phyloP scores from a whole-genome alignment of 1,140 invertebrate genomes.

The Subanguina moxae region DNA sequence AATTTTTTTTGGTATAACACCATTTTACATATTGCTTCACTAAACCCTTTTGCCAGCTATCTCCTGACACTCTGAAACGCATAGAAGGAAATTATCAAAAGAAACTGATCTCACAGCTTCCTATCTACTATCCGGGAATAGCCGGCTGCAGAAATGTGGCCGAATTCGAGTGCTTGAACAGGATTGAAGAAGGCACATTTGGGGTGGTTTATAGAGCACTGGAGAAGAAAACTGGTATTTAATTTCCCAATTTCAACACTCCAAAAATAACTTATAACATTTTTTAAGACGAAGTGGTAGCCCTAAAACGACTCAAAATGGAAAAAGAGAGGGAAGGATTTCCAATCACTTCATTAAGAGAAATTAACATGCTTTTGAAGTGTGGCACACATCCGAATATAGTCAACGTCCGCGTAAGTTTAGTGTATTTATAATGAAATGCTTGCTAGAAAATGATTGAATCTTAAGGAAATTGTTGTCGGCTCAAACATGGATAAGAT shows the following conservation, averaged over 20 bases:
- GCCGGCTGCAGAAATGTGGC: constrained; percentile 90
- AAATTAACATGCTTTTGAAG: constrained; percentile 95
- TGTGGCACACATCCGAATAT: constrained; percentile 90
- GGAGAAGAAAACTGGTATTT: constrained; percentile 80
- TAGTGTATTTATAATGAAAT: too few relatives aligned
- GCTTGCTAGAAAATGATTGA: not conserved
- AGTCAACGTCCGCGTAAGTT: constrained; percentile 77
- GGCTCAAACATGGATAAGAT: constrained; percentile 99
- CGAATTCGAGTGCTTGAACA: constrained; percentile 92
- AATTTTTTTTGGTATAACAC: not conserved
- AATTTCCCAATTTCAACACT: not conserved
- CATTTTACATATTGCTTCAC: constrained; percentile 11
- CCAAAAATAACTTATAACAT: not conserved
- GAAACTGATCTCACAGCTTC: constrained; percentile 35
- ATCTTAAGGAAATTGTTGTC: constrained; percentile 83
- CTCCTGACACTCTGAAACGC: constrained; percentile 36
- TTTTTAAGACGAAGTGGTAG: constrained; percentile 76
- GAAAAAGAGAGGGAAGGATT: constrained; percentile 99
- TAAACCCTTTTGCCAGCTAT: constrained; percentile 42
- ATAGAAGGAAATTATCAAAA: constrained; percentile 34
- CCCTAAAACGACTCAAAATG: constrained; percentile 96
- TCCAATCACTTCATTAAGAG: constrained; percentile 92
- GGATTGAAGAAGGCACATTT: constrained; percentile 95
- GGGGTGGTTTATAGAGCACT: constrained; percentile 90
- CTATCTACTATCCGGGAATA: constrained; percentile 55